Evolutionary conservation across 2,113 vertebrate genomes (phyloP).

Genomic region (Chaetorhynchus papuensis): DNA sequence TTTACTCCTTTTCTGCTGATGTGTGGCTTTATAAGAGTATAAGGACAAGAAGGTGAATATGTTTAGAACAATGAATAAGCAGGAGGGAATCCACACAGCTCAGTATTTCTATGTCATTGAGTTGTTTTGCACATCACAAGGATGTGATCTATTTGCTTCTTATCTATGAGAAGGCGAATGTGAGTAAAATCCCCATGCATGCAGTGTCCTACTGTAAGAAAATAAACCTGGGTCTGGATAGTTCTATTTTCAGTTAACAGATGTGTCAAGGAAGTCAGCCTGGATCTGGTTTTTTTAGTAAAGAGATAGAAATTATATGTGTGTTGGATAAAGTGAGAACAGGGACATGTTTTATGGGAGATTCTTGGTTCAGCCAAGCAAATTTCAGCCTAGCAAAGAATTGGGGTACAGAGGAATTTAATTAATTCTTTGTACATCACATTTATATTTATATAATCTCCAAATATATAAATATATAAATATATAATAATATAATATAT

Average conservation of each 20-base stretch:
- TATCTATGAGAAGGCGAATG: neutral
- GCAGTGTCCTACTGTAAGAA: neutral
- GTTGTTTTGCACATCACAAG: neutral
- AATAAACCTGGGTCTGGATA: neutral
- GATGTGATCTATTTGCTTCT: neutral
- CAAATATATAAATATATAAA: too few relatives aligned
- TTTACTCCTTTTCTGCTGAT: neutral
- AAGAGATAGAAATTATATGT: neutral
- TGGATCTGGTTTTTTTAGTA: neutral
- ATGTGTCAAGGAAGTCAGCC: neutral
- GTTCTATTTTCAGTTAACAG: neutral
- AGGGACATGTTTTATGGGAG: neutral
- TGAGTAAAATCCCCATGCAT: neutral
- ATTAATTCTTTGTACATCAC: neutral
- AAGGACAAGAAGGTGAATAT: neutral
- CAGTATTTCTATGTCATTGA: neutral
- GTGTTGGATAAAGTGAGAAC: neutral
- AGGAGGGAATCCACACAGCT: neutral
- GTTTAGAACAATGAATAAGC: neutral
- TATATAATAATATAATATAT: neutral
- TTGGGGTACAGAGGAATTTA: neutral
- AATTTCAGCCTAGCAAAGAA: neutral
- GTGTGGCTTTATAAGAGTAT: neutral
- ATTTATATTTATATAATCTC: neutral
- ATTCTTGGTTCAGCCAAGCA: neutral